These are phyloP conservation scores for Trematomus bernacchii DNA, from an alignment of 2,797 vertebrate species.

Conservation along the genomic window DNA sequence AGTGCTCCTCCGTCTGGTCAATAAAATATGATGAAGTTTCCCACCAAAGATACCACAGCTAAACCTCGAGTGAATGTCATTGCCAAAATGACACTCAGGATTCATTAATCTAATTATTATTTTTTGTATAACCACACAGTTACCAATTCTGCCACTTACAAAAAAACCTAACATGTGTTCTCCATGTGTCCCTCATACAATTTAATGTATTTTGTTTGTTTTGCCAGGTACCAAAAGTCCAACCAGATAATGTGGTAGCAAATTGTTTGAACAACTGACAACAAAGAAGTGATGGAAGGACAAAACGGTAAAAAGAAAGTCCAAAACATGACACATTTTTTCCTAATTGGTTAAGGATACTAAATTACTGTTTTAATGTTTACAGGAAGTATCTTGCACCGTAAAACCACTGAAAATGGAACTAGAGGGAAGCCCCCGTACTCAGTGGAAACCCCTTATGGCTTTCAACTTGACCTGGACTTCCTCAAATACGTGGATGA, in stretches of 20 bases:
- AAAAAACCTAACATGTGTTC: slow-evolving; percentile 26
- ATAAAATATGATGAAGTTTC: slow-evolving; percentile 28
- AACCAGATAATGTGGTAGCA: slow-evolving; percentile 60
- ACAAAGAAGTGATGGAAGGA: slow-evolving; percentile 72
- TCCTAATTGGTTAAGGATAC: neutral
- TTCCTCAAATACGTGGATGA: slow-evolving; percentile 99
- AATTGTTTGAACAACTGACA: slow-evolving; percentile 29
- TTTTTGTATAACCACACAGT: slow-evolving; percentile 43
- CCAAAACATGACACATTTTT: neutral
- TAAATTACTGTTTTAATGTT: slow-evolving; percentile 33
- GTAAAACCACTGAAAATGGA: slow-evolving; percentile 82
- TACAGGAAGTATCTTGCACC: slow-evolving; percentile 81
- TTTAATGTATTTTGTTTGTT: slow-evolving; percentile 14
- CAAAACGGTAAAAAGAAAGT: slow-evolving; percentile 74
- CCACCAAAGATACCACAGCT: slow-evolving; percentile 36
- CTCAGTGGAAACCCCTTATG: slow-evolving; percentile 96
- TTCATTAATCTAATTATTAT: slow-evolving; percentile 40
- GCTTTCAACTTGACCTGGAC: slow-evolving; percentile 95
- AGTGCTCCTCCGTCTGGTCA: slow-evolving; percentile 34
- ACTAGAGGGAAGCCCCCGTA: slow-evolving; percentile 88
- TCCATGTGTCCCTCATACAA: slow-evolving; percentile 6
- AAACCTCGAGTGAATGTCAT: slow-evolving; percentile 43
- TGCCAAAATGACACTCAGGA: slow-evolving; percentile 25
- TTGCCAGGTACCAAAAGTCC: slow-evolving; percentile 44
- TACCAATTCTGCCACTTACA: slow-evolving; percentile 38